Evolutionary conservation across 92 coral and sea anemone species (phyloP).

Genomic region (Umimayanthus kanabou): DNA sequence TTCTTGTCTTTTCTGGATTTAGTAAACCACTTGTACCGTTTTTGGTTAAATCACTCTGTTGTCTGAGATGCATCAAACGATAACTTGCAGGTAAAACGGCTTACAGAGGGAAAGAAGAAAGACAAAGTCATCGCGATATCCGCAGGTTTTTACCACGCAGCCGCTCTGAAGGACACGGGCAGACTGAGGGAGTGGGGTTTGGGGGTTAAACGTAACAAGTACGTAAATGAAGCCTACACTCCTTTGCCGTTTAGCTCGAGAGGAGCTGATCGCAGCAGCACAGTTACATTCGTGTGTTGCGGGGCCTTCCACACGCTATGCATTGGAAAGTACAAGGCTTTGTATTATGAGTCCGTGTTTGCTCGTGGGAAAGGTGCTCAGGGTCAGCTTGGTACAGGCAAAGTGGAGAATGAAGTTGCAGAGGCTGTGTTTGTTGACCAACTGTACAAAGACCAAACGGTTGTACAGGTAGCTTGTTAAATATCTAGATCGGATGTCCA

Average conservation of each 20-base stretch:
- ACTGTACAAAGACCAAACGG: neutral
- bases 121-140: slow-evolving; percentile 41
- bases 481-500: no score
- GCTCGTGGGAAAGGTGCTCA: slow-evolving; percentile 66
- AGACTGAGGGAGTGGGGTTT: slow-evolving; percentile 62
- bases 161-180: slow-evolving; percentile 52
- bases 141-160: slow-evolving; percentile 57
- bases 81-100: slow-evolving; percentile 9
- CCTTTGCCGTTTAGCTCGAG: slow-evolving; percentile 42
- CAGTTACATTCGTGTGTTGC: slow-evolving; percentile 61
- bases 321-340: slow-evolving; percentile 32
- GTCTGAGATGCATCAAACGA: no score
- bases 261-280: slow-evolving; percentile 37
- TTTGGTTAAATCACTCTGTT: no score
- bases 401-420: neutral
- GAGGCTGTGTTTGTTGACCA: slow-evolving; percentile 7
- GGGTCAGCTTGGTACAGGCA: slow-evolving; percentile 68
- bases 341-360: slow-evolving; percentile 43
- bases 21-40: no score
- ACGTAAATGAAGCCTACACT: slow-evolving; percentile 11
- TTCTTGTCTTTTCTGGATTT: no score
- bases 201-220: slow-evolving; percentile 24
- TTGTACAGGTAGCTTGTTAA: neutral
- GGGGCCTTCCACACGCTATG: slow-evolving; percentile 68
- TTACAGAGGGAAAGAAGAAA: neutral